Percentiles rank a stretch among this genome's conserved stretches.
Conservation (phyloP, 2,888 invertebrate species). For the Nomada fucata region DNA sequence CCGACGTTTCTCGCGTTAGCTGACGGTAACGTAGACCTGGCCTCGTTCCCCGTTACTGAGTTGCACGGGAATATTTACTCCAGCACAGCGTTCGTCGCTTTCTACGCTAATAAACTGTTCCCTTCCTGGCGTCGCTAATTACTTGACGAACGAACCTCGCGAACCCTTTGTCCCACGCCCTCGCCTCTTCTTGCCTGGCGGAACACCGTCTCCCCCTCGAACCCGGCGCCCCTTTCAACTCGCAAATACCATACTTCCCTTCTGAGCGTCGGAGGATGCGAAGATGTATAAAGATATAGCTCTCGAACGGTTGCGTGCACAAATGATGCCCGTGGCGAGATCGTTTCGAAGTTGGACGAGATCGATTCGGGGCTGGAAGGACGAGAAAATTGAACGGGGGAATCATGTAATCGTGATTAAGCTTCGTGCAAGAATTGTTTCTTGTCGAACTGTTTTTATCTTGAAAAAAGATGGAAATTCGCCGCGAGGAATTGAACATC, state of each 20-base stretch:
- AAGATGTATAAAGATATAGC: constrained; percentile 25
- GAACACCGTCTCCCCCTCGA: constrained; percentile 45
- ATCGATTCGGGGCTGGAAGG: neutral
- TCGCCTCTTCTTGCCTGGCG: constrained; percentile 22
- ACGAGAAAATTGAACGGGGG: neutral
- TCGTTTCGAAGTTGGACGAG: neutral
- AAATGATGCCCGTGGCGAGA: constrained; percentile 7
- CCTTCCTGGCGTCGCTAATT: constrained; percentile 77
- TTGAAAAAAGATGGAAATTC: too few relatives aligned
- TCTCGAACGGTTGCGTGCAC: too few relatives aligned
- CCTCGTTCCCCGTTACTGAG: constrained; percentile 10
- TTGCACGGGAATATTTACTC: constrained; percentile 77
- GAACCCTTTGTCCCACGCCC: constrained; percentile 3
- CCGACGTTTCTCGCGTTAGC: constrained; percentile 60
- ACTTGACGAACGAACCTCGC: constrained; percentile 72
- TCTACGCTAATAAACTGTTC: constrained; percentile 79
- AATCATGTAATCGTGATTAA: too few relatives aligned
- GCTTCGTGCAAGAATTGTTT: too few relatives aligned
- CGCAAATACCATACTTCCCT: constrained; percentile 28
- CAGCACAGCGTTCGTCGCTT: constrained; percentile 69
- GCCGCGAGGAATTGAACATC: too few relatives aligned
- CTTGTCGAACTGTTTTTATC: too few relatives aligned
- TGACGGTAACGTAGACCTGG: constrained; percentile 62
- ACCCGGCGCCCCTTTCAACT: constrained; percentile 47
- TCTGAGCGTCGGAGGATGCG: neutral